Percentiles rank a stretch among this genome's conserved stretches.
Evolutionary conservation across 2,888 invertebrate genomes (phyloP).

Genomic region (Celastrina argiolus): DNA sequence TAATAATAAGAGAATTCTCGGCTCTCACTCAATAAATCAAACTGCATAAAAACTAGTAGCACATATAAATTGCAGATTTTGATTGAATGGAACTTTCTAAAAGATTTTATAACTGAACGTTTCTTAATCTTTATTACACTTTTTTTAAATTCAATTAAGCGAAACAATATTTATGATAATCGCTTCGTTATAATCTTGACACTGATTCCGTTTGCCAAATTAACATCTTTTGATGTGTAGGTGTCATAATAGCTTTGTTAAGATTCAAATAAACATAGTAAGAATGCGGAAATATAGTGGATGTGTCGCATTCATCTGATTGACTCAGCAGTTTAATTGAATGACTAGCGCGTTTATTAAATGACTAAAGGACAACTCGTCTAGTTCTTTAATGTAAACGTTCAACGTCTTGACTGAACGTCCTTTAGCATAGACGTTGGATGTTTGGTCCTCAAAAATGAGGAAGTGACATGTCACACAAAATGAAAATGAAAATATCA

Average conservation of each 20-base stretch:
- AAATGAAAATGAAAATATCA: too few species aligned
- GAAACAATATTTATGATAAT: constrained; percentile 12
- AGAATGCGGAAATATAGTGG: constrained; percentile 17
- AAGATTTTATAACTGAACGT: neutral
- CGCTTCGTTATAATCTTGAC: neutral
- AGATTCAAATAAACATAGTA: constrained; percentile 5
- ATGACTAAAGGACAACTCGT: too few species aligned
- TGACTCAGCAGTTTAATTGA: too few species aligned
- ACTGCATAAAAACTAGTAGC: neutral
- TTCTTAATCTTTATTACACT: neutral
- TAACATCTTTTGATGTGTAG: constrained; percentile 15
- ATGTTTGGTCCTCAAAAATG: too few species aligned
- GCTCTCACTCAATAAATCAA: neutral
- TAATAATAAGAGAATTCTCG: too few species aligned
- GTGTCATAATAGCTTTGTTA: constrained; percentile 15
- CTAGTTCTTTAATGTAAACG: too few species aligned
- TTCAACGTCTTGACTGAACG: too few species aligned
- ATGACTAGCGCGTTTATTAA: too few species aligned
- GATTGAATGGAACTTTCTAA: neutral
- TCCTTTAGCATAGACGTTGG: too few species aligned
- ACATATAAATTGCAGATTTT: neutral
- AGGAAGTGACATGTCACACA: too few species aligned
- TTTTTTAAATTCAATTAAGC: neutral
- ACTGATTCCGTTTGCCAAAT: constrained; percentile 12
- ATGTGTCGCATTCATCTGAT: too few species aligned